These are phyloP conservation scores for Aromia moschata DNA, from an alignment of 2,888 invertebrate species.

Conservation along the genomic window DNA sequence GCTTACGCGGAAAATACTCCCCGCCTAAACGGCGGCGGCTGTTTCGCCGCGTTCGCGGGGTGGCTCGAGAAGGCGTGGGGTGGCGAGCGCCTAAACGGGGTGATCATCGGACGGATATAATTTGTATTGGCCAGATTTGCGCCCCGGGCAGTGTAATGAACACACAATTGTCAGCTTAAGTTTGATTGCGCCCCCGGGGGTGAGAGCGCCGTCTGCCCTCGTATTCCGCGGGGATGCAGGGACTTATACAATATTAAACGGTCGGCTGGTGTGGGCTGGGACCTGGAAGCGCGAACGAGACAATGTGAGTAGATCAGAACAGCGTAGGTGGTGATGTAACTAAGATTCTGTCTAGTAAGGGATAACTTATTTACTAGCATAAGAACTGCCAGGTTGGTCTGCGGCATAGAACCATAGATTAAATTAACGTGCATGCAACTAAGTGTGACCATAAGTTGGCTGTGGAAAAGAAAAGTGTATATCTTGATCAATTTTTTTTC, in stretches of 20 bases:
- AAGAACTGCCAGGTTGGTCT: too few species aligned
- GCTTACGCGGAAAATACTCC: slow-evolving; percentile 43
- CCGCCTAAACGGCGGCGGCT: slow-evolving; percentile 52
- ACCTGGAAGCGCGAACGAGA: slow-evolving; percentile 15
- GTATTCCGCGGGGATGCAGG: slow-evolving; percentile 47
- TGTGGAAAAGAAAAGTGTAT: too few species aligned
- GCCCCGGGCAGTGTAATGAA: slow-evolving; percentile 63
- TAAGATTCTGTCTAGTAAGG: too few species aligned
- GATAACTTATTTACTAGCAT: too few species aligned
- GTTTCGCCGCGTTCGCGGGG: slow-evolving; percentile 33
- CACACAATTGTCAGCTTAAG: slow-evolving; percentile 65
- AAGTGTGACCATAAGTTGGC: too few species aligned
- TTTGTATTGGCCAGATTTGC: slow-evolving; percentile 66
- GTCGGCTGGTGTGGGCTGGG: slow-evolving; percentile 54
- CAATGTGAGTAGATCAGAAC: slow-evolving; percentile 3
- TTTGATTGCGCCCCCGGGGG: slow-evolving; percentile 61
- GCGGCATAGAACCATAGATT: too few species aligned
- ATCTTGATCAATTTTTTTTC: too few species aligned
- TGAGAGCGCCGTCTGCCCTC: slow-evolving; percentile 41
- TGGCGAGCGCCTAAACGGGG: slow-evolving; percentile 43
- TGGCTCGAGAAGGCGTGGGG: slow-evolving; percentile 31
- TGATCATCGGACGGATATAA: slow-evolving; percentile 61
- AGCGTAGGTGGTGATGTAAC: too few species aligned
- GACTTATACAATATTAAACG: slow-evolving; percentile 62
- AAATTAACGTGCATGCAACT: too few species aligned